These are phyloP conservation scores for Hydractinia echinata DNA, from an alignment of 30 jellyfish, hydroid and myxozoan genomes.

Conservation along the genomic window DNA sequence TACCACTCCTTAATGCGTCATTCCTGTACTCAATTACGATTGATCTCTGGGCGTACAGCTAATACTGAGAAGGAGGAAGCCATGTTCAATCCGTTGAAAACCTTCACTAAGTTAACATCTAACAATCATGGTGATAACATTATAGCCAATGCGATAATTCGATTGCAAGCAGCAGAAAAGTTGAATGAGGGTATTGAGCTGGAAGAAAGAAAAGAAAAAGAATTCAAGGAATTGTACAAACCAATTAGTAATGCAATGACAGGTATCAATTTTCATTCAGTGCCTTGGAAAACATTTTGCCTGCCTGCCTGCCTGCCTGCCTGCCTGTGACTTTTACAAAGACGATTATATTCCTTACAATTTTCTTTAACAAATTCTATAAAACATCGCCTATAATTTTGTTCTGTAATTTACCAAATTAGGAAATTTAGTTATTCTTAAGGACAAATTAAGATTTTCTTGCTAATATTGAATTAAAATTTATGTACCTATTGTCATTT, in stretches of 20 bases:
- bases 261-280: too few relatives aligned
- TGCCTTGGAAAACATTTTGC: too few relatives aligned
- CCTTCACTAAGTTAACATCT: background rate
- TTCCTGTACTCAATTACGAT: conserved; percentile 6
- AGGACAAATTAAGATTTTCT: too few relatives aligned
- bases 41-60: conserved; percentile 17
- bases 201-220: background rate
- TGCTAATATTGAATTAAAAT: too few relatives aligned
- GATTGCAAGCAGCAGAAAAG: background rate
- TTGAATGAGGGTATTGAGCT: background rate
- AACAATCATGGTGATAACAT: background rate
- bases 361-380: too few relatives aligned
- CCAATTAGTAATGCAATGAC: background rate
- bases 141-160: background rate
- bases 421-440: too few relatives aligned
- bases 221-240: conserved; percentile 1
- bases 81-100: background rate
- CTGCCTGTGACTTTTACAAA: too few relatives aligned
- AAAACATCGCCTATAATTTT: too few relatives aligned
- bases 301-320: too few relatives aligned
- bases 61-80: conserved; percentile 23
- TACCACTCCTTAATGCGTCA: conserved; percentile 9
- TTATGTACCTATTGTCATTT: too few relatives aligned
- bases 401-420: too few relatives aligned
- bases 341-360: too few relatives aligned